Conservation (phyloP, 2,888 invertebrate genomes). For the Criorhina ranunculi region DNA sequence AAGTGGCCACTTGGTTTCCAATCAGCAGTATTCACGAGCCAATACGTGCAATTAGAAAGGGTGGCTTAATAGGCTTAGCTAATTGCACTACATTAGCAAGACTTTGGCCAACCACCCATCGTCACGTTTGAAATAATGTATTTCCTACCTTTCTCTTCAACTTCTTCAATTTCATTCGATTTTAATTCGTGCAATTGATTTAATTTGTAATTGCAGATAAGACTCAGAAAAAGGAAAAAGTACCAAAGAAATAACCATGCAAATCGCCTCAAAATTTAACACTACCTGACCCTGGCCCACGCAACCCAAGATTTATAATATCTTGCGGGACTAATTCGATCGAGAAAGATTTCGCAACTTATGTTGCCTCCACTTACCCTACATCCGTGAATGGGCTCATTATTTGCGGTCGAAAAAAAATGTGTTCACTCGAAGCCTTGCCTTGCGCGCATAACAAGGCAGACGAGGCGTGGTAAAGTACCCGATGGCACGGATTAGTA, state of each 20-base stretch:
- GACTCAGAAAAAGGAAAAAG: slow-evolving; percentile 1
- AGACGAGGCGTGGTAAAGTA: slow-evolving; percentile 62
- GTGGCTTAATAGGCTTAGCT: not conserved
- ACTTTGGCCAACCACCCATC: not conserved
- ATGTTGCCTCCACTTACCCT: slow-evolving; percentile 19
- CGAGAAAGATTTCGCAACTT: slow-evolving; percentile 43
- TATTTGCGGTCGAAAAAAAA: slow-evolving; percentile 45
- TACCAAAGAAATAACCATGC: slow-evolving; percentile 6
- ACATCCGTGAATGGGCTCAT: slow-evolving; percentile 46
- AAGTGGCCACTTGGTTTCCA: not conserved
- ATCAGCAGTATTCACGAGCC: not conserved
- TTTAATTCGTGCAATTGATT: slow-evolving; percentile 21
- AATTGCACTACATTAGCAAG: slow-evolving; percentile 3
- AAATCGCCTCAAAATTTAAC: slow-evolving; percentile 27
- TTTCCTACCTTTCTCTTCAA: slow-evolving; percentile 18
- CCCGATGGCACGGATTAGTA: slow-evolving; percentile 19
- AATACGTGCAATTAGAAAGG: slow-evolving; percentile 30
- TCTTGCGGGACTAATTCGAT: slow-evolving; percentile 43
- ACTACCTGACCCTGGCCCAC: slow-evolving; percentile 65
- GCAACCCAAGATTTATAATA: slow-evolving; percentile 44
- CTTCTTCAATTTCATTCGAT: not conserved
- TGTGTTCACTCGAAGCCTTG: slow-evolving; percentile 19
- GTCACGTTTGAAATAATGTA: not conserved
- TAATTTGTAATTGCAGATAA: slow-evolving; percentile 7
- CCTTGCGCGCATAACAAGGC: slow-evolving; percentile 11